A percentile compares a stretch with the other conserved stretches of the same genome.
phyloP scores from a whole-genome alignment of 2,797 vertebrate genomes.

The Ptychadena robeensis region DNA sequence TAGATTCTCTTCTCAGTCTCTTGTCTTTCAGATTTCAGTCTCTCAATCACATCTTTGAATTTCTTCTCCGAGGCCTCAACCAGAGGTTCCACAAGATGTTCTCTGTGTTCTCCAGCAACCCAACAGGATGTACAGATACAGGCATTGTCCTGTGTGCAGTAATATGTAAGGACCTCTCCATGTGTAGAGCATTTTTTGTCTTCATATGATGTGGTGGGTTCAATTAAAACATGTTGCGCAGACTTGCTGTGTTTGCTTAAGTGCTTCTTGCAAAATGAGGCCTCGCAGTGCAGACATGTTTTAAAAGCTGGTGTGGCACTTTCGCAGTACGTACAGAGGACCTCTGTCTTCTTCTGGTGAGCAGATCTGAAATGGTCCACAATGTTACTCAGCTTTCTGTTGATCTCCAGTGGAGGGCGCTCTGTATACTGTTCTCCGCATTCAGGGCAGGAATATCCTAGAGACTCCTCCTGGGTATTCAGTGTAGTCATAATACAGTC shows the following conservation, averaged over 20 bases:
- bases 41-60: background rate
- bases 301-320: conserved; percentile 34
- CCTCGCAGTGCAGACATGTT: conserved; percentile 29
- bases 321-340: conserved; percentile 71
- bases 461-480: conserved; percentile 34
- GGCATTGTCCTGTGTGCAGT: background rate
- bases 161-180: background rate
- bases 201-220: background rate
- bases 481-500: conserved; percentile 69
- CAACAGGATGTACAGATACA: conserved; percentile 12
- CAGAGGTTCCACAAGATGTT: background rate
- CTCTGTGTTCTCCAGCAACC: conserved; percentile 1
- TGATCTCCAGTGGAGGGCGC: conserved; percentile 14
- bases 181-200: background rate
- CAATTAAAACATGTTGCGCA: background rate
- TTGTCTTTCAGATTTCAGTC: background rate
- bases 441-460: conserved; percentile 28
- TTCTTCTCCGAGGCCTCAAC: background rate
- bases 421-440: conserved; percentile 10
- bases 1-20: background rate
- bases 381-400: conserved; percentile 63
- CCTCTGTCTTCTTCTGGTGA: background rate
- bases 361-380: conserved; percentile 69
- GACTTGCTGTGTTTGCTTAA: conserved; percentile 62
- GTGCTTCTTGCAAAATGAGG: conserved; percentile 63